Conservation (phyloP, 2,888 invertebrate genomes). For the Chorisops tibialis region DNA sequence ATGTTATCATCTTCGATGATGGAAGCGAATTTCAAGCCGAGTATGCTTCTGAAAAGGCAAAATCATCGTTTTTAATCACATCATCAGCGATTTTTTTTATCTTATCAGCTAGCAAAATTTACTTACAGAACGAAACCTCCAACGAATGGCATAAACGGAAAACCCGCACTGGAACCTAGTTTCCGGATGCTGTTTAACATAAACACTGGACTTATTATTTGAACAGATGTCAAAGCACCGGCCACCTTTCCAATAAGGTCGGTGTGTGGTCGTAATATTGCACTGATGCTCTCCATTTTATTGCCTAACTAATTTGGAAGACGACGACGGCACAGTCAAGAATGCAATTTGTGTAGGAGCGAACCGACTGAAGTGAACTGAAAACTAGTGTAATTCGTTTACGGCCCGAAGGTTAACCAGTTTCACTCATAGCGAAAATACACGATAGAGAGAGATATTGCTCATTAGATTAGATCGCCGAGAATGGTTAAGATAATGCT, state of each 20-base stretch:
- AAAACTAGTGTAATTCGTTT: no score
- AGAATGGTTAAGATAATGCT: no score
- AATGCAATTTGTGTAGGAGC: no score
- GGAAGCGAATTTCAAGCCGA: constrained; percentile 74
- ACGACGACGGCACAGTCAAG: no score
- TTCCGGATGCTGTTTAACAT: constrained; percentile 72
- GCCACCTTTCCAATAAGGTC: constrained; percentile 50
- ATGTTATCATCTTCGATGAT: constrained; percentile 71
- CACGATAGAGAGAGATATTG: no score
- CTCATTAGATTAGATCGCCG: no score
- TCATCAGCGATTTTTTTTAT: background rate
- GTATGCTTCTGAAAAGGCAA: constrained; percentile 57
- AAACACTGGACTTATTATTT: constrained; percentile 77
- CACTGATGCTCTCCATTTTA: constrained; percentile 11
- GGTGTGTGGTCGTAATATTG: constrained; percentile 2
- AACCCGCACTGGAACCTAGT: constrained; percentile 62
- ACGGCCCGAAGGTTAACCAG: no score
- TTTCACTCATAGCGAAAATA: no score
- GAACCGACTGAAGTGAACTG: no score
- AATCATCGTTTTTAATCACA: constrained; percentile 10
- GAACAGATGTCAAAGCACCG: constrained; percentile 71
- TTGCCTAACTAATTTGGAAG: no score
- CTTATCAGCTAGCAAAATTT: background rate
- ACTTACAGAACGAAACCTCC: constrained; percentile 76
- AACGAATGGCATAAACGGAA: constrained; percentile 68